A percentile compares a stretch with the other conserved stretches of the same genome.
phyloP scores from a whole-genome alignment of 2,888 invertebrate genomes.

The Lymantria dispar region DNA sequence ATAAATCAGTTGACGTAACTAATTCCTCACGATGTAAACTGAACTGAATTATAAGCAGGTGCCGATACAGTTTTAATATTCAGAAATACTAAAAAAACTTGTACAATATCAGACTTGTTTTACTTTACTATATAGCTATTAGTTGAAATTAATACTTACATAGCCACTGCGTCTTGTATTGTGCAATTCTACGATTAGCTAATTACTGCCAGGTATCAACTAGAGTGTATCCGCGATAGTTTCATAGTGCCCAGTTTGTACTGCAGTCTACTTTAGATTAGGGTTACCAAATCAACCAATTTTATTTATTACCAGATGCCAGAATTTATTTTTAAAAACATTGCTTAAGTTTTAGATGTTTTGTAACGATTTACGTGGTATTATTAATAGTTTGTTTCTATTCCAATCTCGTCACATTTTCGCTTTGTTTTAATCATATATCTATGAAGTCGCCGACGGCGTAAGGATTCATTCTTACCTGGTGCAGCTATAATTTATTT shows the following conservation, averaged over 20 bases:
- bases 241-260: conserved; percentile 13
- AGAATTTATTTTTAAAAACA: neutral
- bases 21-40: conserved; percentile 24
- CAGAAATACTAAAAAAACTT: conserved; percentile 26
- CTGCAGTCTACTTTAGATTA: neutral
- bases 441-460: too few species aligned
- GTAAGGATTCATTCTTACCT: too few species aligned
- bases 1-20: neutral
- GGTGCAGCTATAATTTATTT: too few species aligned
- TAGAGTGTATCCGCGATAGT: conserved; percentile 22
- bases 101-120: conserved; percentile 39
- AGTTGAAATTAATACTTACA: conserved; percentile 25
- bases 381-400: too few species aligned
- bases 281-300: neutral
- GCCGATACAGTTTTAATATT: conserved; percentile 23
- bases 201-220: conserved; percentile 39
- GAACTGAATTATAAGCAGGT: conserved; percentile 10
- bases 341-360: neutral
- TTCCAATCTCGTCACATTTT: too few species aligned
- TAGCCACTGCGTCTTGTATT: conserved; percentile 32
- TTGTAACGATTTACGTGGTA: neutral
- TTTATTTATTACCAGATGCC: neutral
- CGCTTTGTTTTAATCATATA: too few species aligned
- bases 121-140: conserved; percentile 26
- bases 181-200: conserved; percentile 50